These are phyloP conservation scores for Megalurothrips usitatus DNA, from an alignment of 2,888 invertebrate genomes.

Conservation along the genomic window DNA sequence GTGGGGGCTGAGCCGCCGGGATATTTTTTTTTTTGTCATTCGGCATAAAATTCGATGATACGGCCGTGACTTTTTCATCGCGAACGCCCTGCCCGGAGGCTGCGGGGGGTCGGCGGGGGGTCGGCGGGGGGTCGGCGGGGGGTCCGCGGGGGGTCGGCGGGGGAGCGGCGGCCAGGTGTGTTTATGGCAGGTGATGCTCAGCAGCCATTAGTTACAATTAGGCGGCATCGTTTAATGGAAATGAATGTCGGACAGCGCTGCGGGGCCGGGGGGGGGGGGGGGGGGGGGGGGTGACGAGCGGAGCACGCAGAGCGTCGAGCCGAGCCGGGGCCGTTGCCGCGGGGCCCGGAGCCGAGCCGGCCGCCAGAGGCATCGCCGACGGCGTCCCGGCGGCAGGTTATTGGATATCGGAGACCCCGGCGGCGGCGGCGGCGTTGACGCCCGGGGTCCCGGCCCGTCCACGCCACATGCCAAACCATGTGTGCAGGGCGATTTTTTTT, in stretches of 20 bases:
- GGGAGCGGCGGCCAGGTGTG: not conserved
- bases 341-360: slow-evolving; percentile 15
- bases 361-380: no score
- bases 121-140: no score
- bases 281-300: not conserved
- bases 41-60: no score
- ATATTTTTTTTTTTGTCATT: no score
- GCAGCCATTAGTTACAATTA: slow-evolving; percentile 20
- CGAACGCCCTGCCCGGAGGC: no score
- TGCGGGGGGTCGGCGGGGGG: no score
- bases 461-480: no score
- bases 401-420: not conserved
- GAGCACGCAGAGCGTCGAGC: not conserved
- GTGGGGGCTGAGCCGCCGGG: no score
- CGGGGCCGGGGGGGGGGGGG: not conserved
- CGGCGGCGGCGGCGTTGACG: not conserved
- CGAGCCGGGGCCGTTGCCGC: not conserved
- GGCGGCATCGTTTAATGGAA: not conserved
- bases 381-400: slow-evolving; percentile 9
- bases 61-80: no score
- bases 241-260: not conserved
- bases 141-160: no score
- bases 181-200: not conserved
- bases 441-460: not conserved
- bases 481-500: no score